Percentiles rank a stretch among this genome's conserved stretches.
Conservation (phyloP, 37 sponge, comb jelly and placozoan species). For the Beroe ovata region DNA sequence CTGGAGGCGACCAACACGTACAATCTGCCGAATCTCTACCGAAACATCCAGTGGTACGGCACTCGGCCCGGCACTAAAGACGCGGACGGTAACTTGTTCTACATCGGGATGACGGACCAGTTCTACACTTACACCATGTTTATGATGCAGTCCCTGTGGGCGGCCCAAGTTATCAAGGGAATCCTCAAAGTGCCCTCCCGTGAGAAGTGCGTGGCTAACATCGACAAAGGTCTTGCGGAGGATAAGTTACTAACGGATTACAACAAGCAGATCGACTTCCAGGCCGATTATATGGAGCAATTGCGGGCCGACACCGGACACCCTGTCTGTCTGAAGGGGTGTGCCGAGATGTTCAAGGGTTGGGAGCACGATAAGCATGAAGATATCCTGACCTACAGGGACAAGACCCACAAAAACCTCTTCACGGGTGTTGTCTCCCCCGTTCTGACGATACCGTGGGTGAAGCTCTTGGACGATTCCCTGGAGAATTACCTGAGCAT, state of each 20-base stretch:
- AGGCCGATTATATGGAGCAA: slow-evolving; percentile 67
- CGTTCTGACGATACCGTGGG: background rate
- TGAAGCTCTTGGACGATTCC: background rate
- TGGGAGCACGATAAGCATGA: background rate
- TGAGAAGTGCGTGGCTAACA: slow-evolving; percentile 21
- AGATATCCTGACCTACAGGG: background rate
- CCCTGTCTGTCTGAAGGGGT: background rate
- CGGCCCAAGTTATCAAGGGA: slow-evolving; percentile 68
- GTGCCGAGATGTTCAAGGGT: background rate
- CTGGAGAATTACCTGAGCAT: background rate
- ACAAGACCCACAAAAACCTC: background rate
- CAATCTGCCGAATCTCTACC: slow-evolving; percentile 49
- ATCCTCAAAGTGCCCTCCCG: slow-evolving; percentile 12
- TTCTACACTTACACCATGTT: slow-evolving; percentile 70
- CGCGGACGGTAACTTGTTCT: slow-evolving; percentile 36
- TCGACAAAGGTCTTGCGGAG: background rate
- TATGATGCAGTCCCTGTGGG: slow-evolving; percentile 68
- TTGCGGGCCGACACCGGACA: slow-evolving; percentile 11
- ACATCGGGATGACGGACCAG: slow-evolving; percentile 73
- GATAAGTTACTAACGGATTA: background rate
- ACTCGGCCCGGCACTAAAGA: background rate
- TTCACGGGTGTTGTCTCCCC: background rate
- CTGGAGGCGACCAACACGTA: slow-evolving; percentile 62
- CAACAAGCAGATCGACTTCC: slow-evolving; percentile 60
- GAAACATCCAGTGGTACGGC: slow-evolving; percentile 52